Conservation (phyloP, 2,888 invertebrate genomes). For the Kryphioiulus occultus region DNA sequence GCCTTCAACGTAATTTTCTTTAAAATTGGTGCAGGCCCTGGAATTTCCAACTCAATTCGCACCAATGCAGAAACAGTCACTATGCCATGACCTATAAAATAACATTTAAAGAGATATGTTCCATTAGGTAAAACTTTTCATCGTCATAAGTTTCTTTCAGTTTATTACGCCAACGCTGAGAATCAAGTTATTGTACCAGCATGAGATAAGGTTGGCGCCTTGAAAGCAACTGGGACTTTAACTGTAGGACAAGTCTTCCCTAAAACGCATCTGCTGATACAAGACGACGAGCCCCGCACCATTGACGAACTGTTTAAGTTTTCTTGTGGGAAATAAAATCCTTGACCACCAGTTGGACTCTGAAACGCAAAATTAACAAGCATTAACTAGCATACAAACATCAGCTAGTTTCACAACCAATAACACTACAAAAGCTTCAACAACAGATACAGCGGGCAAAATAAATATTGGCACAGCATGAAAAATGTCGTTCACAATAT, state of each 20-base stretch:
- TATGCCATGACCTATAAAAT: not conserved
- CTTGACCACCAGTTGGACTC: constrained; percentile 17
- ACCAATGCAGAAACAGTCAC: not conserved
- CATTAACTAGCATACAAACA: no score
- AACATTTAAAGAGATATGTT: not conserved
- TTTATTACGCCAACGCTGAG: not conserved
- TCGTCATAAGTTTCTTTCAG: no score
- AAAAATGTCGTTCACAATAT: no score
- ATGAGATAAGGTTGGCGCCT: not conserved
- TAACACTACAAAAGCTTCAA: no score
- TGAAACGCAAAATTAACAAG: not conserved
- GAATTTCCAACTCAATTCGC: constrained; percentile 41
- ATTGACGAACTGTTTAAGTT: not conserved
- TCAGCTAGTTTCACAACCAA: no score
- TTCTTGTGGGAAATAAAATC: constrained; percentile 37
- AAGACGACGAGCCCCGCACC: not conserved
- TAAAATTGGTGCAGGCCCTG: constrained; percentile 38
- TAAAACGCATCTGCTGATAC: constrained; percentile 21
- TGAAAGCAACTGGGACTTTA: constrained; percentile 37
- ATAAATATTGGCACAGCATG: no score
- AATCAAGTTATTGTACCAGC: not conserved
- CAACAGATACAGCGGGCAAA: no score
- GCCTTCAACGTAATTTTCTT: constrained; percentile 18
- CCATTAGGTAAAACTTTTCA: no score
- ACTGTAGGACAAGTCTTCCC: not conserved